Evolutionary conservation across 2,888 invertebrate genomes (phyloP), one percentile per base, ranked within the genome.

Genomic region (Silvanus unidentatus): DNA sequence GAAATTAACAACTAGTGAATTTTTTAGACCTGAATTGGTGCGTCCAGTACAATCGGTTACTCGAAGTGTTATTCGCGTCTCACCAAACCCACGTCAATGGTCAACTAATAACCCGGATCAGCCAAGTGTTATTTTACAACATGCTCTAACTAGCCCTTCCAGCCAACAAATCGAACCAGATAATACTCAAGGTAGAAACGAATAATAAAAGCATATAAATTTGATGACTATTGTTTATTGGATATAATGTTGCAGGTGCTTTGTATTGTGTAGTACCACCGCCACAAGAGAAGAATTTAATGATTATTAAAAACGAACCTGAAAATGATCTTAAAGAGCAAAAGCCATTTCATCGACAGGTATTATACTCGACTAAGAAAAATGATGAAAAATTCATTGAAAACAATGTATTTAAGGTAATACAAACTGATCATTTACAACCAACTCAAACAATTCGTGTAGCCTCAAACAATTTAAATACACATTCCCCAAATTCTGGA

Each of bases 51-150:
- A 68, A 58, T 51, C 51, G 29, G 77, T 78, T 27, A 81, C 82
- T 36, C 86, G 88, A 16, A 88, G 89, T 72, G 90, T 90, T 29
- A 91, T 91, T 62, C 75, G 90, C 64, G 85, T 89, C 61, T 90
- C 90, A 1, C 89, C 89, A 9, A 85, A 81, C 52, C 80, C 81
- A 36, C 74, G 76, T 40, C 66, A 65, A 16, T 70, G 69, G 69
- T 47, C 54, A 32, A 52, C 50, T 47, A 57, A 54, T 32, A 49
- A 54, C 16, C 43, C 71, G 1, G 78, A 77, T 2, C 74, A 52
- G 10, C 52, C 58, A 41, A 67, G 68, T 50, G 69, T 70, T 28
- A 69, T 70, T 47, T 55, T 71, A 13, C 71, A 70, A 51, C 66
- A 70, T 44, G 67, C 67, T 16, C 52, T 69, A 16, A 67, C 64